These are phyloP conservation scores for Gymnogyps californianus DNA, from an alignment of 2,113 vertebrate species.

Conservation along the genomic window DNA sequence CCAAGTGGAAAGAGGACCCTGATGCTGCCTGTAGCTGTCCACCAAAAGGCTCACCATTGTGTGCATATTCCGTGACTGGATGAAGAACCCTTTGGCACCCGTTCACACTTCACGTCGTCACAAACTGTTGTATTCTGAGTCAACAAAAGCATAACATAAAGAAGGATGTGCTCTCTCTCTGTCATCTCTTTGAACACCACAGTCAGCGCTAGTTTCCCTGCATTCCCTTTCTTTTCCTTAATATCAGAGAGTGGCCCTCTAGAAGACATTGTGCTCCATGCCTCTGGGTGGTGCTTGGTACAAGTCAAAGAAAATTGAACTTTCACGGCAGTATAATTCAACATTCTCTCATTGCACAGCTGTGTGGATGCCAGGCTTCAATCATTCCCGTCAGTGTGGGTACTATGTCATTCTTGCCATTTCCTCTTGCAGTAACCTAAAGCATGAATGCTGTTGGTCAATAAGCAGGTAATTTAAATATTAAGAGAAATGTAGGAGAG, in stretches of 20 bases:
- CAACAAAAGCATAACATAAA: not conserved
- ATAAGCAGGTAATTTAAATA: not conserved
- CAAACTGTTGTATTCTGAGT: not conserved
- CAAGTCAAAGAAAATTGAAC: not conserved
- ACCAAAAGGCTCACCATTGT: not conserved
- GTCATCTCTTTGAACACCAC: not conserved
- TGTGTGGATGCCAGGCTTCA: not conserved
- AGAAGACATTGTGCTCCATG: not conserved
- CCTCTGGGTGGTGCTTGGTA: not conserved
- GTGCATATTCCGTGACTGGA: not conserved
- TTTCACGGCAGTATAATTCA: not conserved
- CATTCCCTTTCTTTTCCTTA: not conserved
- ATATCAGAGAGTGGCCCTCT: not conserved
- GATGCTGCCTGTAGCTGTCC: not conserved
- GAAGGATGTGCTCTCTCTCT: not conserved
- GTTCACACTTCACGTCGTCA: not conserved
- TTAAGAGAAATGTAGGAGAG: not conserved
- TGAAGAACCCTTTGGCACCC: not conserved
- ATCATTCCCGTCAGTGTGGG: not conserved
- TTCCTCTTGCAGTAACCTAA: not conserved
- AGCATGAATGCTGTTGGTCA: not conserved
- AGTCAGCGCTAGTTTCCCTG: not conserved
- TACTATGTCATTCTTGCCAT: not conserved
- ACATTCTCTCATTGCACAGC: not conserved
- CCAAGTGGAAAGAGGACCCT: not conserved